Base-by-base conservation (phyloP, 1,140 invertebrate species). In the Heterodera schachtii region DNA sequence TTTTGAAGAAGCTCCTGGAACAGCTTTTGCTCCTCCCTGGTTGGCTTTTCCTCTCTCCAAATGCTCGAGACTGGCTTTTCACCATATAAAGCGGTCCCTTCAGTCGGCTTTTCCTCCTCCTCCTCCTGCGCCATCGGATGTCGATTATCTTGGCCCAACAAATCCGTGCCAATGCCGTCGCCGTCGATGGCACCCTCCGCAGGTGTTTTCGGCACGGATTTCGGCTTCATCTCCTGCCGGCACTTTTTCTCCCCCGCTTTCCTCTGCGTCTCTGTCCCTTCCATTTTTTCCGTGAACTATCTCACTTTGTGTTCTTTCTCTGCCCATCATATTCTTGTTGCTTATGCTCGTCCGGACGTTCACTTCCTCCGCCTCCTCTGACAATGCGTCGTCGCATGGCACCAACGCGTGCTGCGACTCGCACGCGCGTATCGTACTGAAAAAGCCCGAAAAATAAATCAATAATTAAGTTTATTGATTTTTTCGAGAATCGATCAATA, bases 361-460 rank as follows among this genome's bases (percentile, higher is more conserved):
- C 6, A 11, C 3, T 0, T 64, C 57, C 5, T 16, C 78, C 16
- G 16, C 77, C 11, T 3, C 49, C 49, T 52, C 49, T 11, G 49
- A 11, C 49, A 2, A 52, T 2, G 11, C 6, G 11, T 52, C n/a
- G 0, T 21, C 21, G 57, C 85, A 86, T 60, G 66, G 64, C 13
- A 67, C 73, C 52, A 86, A 31, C 60, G 77, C 60, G 13, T 52
- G 44, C 13, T 71, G 74, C n/a, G 78, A 41, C 21, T 79, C 43
- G 78, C 85, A 86, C 9, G 83, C 75, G 3, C 80, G 73, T 60
- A 86, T 87, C n/a, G 85, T 77, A 6, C 49, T 52, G 0, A 52
- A 52, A 52, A 52, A 52, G 2, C 47, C 9, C 2, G 11, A 11
- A 52, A 52, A 52, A 31, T 31, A 31, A 31, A 31, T 31, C 31